Evolutionary conservation across 2,113 vertebrate species (phyloP).

Genomic region (Cyanoramphus novaezelandiae): DNA sequence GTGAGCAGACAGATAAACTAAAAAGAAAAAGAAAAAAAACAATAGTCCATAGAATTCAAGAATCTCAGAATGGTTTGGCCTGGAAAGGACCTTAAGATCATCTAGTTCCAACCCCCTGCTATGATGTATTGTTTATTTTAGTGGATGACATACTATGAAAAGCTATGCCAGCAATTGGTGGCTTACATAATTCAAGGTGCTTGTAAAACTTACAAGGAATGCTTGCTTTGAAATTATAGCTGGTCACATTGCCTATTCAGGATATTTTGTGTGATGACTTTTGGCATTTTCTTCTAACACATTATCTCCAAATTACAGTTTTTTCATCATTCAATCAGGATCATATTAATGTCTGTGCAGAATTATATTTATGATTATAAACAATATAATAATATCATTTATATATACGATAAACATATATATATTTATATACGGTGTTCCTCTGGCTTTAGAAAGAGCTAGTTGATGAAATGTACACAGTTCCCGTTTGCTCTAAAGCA

Average conservation of each 20-base stretch:
- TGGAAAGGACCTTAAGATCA: background rate
- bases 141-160: background rate
- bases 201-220: background rate
- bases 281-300: background rate
- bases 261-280: background rate
- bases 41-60: background rate
- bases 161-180: background rate
- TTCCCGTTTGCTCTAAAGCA: background rate
- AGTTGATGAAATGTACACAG: background rate
- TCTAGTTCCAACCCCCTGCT: background rate
- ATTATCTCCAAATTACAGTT: background rate
- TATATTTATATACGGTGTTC: background rate
- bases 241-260: background rate
- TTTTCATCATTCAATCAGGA: background rate
- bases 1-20: background rate
- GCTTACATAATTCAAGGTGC: background rate
- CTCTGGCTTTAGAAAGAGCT: background rate
- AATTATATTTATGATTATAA: background rate
- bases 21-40: background rate
- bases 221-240: background rate
- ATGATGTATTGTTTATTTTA: background rate
- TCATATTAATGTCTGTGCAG: background rate
- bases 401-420: background rate
- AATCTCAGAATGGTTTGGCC: background rate
- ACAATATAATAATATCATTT: background rate